Conservation (phyloP, 2,113 vertebrate genomes). For the Syngnathus floridae region DNA sequence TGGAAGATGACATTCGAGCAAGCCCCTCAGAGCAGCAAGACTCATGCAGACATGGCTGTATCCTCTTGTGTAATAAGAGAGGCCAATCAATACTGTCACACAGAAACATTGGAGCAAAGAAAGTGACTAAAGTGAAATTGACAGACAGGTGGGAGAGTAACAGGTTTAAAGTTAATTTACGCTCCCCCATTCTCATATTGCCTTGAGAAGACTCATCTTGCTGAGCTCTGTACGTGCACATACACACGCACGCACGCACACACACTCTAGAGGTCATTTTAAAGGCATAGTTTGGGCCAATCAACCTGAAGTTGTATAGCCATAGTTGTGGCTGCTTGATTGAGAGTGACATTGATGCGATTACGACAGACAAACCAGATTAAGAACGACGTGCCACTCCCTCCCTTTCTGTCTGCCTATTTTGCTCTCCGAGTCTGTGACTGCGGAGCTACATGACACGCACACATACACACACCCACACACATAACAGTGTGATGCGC, state of each 20-base stretch:
- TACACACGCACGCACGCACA: conserved; percentile 18
- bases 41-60: conserved; percentile 43
- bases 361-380: conserved; percentile 76
- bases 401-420: conserved; percentile 51
- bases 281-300: conserved; percentile 69
- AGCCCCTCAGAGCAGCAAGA: conserved; percentile 15
- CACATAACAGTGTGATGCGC: no score
- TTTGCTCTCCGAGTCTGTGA: conserved; percentile 45
- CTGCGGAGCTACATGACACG: conserved; percentile 22
- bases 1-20: conserved; percentile 27
- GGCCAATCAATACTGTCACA: conserved; percentile 60
- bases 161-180: conserved; percentile 62
- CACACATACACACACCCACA: not conserved
- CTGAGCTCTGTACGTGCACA: conserved; percentile 12
- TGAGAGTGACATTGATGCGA: conserved; percentile 80
- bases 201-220: conserved; percentile 38
- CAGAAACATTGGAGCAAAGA: conserved; percentile 51
- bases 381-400: conserved; percentile 72
- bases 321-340: conserved; percentile 73
- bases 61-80: conserved; percentile 55
- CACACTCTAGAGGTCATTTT: conserved; percentile 68
- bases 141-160: conserved; percentile 63
- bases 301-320: conserved; percentile 71
- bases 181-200: conserved; percentile 56
- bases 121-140: conserved; percentile 58